Conservation (phyloP, 1,140 invertebrate genomes). For the Hycleus cichorii region DNA sequence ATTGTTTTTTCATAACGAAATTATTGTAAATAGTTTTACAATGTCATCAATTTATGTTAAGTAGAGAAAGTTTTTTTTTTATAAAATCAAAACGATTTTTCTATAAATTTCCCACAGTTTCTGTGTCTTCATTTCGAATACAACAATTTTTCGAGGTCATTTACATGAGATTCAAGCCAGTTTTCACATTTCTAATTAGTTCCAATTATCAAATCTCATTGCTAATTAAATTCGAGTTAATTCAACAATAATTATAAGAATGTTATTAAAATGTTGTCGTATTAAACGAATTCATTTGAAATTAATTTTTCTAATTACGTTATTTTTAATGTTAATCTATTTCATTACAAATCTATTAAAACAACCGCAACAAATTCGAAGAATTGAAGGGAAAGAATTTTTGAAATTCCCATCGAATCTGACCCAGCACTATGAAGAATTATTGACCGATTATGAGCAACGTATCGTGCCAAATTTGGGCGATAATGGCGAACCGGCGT, state of each 20-base stretch:
- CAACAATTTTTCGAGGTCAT: no score
- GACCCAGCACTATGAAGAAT: conserved; percentile 12
- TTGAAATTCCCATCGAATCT: conserved; percentile 8
- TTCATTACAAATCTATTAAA: conserved; percentile 12
- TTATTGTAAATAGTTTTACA: no score
- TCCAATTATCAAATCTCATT: no score
- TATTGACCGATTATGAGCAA: conserved; percentile 35
- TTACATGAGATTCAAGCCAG: no score
- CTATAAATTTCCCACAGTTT: no score
- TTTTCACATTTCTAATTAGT: no score
- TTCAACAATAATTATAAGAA: conserved; percentile 1
- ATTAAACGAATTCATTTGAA: conserved; percentile 25
- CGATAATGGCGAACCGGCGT: conserved; percentile 54
- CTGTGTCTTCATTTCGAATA: no score
- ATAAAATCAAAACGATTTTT: no score
- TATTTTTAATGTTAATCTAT: conserved; percentile 17
- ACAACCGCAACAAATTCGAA: not conserved
- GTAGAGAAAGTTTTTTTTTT: no score
- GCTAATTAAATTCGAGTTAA: no score
- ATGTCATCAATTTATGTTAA: no score
- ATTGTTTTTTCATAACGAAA: no score
- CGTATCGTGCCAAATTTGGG: conserved; percentile 49
- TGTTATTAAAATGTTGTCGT: conserved; percentile 30
- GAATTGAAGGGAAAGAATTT: not conserved
- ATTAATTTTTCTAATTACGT: conserved; percentile 12